Conservation (phyloP, 2,797 vertebrate species). For the Catostomus latipinnis region DNA sequence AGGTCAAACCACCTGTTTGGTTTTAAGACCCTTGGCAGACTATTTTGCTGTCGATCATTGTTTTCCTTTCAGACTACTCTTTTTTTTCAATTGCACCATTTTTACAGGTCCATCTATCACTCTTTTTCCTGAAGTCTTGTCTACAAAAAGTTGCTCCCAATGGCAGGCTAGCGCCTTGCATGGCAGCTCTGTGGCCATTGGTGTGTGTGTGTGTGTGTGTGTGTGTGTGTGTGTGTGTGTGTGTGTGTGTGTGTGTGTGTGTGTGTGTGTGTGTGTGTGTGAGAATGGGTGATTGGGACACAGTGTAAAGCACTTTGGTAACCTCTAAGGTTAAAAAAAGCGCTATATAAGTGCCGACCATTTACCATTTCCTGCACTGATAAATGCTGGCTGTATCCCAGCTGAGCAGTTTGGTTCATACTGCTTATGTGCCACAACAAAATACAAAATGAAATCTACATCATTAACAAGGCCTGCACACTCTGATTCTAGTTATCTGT, state of each 20-base stretch:
- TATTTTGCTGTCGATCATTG: neutral
- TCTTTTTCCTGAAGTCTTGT: neutral
- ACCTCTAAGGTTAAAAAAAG: too few relatives aligned
- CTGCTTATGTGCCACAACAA: neutral
- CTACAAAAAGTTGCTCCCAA: too few relatives aligned
- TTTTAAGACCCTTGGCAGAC: neutral
- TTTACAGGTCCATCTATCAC: slow-evolving; percentile 7
- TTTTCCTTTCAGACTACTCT: neutral
- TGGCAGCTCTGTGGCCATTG: too few relatives aligned
- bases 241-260: too few relatives aligned
- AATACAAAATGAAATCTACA: slow-evolving; percentile 23
- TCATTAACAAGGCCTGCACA: neutral
- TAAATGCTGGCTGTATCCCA: slow-evolving; percentile 1
- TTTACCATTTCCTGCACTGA: neutral
- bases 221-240: too few relatives aligned
- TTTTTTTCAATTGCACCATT: neutral
- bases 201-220: too few relatives aligned
- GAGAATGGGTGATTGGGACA: too few relatives aligned
- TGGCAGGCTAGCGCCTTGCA: too few relatives aligned
- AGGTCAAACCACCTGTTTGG: neutral
- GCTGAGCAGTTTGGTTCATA: slow-evolving; percentile 16
- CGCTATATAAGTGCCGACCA: too few relatives aligned
- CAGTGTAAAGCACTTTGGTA: too few relatives aligned
- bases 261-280: too few relatives aligned
- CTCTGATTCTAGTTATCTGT: neutral